phyloP scores from a whole-genome alignment of 2,797 vertebrate species.

The Scyliorhinus canicula region DNA sequence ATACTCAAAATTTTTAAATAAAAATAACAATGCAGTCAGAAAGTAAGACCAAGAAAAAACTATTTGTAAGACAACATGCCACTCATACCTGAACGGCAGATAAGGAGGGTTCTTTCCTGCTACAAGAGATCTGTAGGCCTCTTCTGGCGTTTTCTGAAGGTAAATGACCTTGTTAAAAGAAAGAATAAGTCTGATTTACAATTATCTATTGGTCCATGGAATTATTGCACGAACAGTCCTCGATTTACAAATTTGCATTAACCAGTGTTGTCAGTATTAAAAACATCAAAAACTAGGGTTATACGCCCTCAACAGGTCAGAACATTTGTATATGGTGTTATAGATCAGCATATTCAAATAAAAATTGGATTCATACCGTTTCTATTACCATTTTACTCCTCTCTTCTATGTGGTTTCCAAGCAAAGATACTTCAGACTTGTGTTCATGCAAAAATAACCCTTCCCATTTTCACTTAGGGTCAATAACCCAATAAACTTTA shows the following conservation, averaged over 20 bases:
- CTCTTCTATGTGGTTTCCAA: background rate
- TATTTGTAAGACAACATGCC: background rate
- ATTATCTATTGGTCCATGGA: background rate
- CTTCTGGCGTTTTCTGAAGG: constrained; percentile 91
- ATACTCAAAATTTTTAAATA: no score
- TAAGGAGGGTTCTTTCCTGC: constrained; percentile 84
- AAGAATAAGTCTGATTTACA: constrained; percentile 34
- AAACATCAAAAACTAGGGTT: background rate
- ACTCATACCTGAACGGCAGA: constrained; percentile 83
- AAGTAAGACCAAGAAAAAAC: background rate
- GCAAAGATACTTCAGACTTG: background rate
- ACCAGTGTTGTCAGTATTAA: background rate
- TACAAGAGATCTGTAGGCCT: constrained; percentile 76
- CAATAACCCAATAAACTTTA: no score
- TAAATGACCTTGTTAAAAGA: constrained; percentile 74
- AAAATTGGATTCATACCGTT: background rate
- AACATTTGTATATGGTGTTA: background rate
- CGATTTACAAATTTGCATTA: background rate
- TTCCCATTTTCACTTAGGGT: background rate
- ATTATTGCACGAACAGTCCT: background rate
- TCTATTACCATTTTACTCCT: background rate
- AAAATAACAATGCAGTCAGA: background rate
- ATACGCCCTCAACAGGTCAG: background rate
- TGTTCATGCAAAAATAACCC: background rate
- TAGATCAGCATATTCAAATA: background rate